Percentiles rank a stretch among this genome's conserved stretches.
Evolutionary conservation across 1,140 invertebrate genomes (phyloP).

Genomic region (Aphaenogaster rudis): DNA sequence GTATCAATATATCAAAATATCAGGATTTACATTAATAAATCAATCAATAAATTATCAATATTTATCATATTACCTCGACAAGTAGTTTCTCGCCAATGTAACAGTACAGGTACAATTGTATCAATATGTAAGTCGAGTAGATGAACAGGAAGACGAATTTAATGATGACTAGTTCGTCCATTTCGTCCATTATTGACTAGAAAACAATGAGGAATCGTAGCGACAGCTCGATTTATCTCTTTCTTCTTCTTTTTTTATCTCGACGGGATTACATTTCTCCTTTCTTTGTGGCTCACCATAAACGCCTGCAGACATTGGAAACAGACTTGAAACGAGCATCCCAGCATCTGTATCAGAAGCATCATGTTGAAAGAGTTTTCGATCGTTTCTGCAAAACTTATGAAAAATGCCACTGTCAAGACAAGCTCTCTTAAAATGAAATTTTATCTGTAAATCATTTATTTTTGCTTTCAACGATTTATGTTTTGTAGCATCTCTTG

Average conservation of each 20-base stretch:
- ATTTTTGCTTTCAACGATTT: not conserved
- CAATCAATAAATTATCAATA: not conserved
- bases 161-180: not conserved
- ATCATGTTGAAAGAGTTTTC: conserved; percentile 81
- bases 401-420: not conserved
- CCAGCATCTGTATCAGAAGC: conserved; percentile 75
- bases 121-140: conserved; percentile 61
- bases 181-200: conserved; percentile 26
- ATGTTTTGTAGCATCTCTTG: not conserved
- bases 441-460: not conserved
- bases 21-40: not conserved
- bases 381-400: conserved; percentile 81
- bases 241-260: not conserved
- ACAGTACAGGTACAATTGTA: conserved; percentile 73
- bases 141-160: conserved; percentile 57
- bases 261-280: not conserved
- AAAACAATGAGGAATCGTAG: not conserved
- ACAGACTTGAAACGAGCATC: conserved; percentile 73
- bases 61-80: conserved; percentile 53
- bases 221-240: not conserved
- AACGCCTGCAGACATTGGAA: conserved; percentile 74
- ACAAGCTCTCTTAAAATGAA: not conserved
- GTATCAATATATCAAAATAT: not conserved
- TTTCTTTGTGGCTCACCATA: conserved; percentile 67
- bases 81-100: conserved; percentile 70